phyloP scores from a whole-genome alignment of 2,888 invertebrate genomes.

The Lacanobia oleracea region DNA sequence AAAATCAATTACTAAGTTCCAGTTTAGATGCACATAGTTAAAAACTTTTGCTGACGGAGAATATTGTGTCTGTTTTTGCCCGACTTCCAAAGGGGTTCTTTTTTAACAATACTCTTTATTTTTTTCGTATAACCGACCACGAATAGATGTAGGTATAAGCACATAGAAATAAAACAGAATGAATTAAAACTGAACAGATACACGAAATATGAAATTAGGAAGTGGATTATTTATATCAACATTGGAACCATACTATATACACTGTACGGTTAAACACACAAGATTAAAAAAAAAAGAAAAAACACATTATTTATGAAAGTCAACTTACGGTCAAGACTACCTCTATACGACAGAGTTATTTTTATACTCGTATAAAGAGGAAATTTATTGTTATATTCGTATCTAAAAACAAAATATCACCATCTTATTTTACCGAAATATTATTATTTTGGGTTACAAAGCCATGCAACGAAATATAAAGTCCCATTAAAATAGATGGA shows the following conservation, averaged over 20 bases:
- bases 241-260: not conserved
- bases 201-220: not conserved
- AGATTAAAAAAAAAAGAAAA: too few relatives aligned
- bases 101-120: not conserved
- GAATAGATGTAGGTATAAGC: not conserved
- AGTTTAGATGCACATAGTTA: too few relatives aligned
- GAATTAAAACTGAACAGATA: too few relatives aligned
- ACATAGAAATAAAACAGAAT: not conserved
- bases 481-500: too few relatives aligned
- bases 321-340: not conserved
- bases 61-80: too few relatives aligned
- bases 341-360: not conserved
- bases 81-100: too few relatives aligned
- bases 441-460: not conserved
- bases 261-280: conserved; percentile 3
- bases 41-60: too few relatives aligned
- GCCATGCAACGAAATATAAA: not conserved
- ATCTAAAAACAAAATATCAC: not conserved
- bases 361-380: not conserved
- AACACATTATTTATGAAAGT: too few relatives aligned
- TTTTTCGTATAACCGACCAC: not conserved
- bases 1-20: too few relatives aligned
- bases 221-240: not conserved
- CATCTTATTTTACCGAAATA: not conserved
- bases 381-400: not conserved